These are phyloP conservation scores for Pantherophis vulpinus DNA, from an alignment of 2,797 vertebrate genomes.

Conservation along the genomic window DNA sequence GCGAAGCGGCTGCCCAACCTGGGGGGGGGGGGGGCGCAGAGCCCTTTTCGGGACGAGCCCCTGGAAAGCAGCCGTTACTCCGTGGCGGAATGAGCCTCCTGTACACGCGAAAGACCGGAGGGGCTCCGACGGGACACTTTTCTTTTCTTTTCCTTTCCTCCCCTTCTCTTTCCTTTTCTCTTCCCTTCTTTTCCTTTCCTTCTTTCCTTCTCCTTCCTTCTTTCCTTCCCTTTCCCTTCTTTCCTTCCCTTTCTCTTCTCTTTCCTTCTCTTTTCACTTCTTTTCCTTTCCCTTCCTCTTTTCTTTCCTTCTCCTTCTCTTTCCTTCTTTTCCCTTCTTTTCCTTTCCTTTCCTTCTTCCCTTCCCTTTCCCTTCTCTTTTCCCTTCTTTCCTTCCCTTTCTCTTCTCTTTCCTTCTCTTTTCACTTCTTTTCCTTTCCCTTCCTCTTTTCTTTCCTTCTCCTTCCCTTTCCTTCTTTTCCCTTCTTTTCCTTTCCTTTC, in stretches of 20 bases:
- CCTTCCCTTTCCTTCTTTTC: not conserved
- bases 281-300: not conserved
- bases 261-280: too few relatives aligned
- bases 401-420: fast-evolving
- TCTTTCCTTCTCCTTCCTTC: not conserved
- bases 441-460: fast-evolving
- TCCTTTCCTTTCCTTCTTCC: fast-evolving
- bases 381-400: too few relatives aligned
- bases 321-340: too few relatives aligned
- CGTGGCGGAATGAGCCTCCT: not conserved
- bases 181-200: not conserved
- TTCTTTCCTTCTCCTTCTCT: not conserved
- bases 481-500: not conserved
- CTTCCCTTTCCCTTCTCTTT: too few relatives aligned
- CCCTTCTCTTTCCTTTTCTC: too few relatives aligned
- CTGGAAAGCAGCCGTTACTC: too few relatives aligned
- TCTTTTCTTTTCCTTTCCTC: not conserved
- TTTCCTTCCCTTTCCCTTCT: too few relatives aligned
- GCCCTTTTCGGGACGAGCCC: not conserved
- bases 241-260: too few relatives aligned
- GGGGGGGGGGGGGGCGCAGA: too few relatives aligned
- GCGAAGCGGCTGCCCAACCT: not conserved
- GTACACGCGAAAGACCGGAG: not conserved
- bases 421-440: not conserved
- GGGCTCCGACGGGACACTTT: not conserved